These are phyloP conservation scores for Drosophila yooni DNA, from an alignment of 2,888 invertebrate genomes.

Conservation along the genomic window DNA sequence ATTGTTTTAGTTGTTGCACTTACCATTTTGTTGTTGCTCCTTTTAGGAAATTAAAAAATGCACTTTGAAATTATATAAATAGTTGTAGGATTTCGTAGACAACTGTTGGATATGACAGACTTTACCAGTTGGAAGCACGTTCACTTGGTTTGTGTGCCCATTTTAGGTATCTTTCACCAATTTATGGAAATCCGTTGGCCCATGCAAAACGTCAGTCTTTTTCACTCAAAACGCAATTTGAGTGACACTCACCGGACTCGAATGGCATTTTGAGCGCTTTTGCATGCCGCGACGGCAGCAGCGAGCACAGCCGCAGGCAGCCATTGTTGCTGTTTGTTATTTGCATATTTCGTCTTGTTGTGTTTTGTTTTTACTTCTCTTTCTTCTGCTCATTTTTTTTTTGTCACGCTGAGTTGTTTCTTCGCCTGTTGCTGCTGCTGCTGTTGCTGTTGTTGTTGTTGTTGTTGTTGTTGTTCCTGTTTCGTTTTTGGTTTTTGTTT, in stretches of 20 bases:
- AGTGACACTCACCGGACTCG: constrained; percentile 55
- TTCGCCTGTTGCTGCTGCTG: constrained; percentile 23
- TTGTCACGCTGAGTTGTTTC: constrained; percentile 32
- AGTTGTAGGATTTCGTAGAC: neutral
- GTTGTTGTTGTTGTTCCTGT: constrained; percentile 5
- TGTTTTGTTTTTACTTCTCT: constrained; percentile 13
- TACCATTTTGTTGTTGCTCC: constrained; percentile 50
- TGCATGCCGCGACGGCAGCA: constrained; percentile 14
- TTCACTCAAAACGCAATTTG: constrained; percentile 80
- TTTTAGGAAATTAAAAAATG: neutral
- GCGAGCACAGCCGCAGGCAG: neutral
- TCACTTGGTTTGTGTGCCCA: constrained; percentile 66
- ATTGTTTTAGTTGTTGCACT: constrained; percentile 18
- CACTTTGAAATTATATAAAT: neutral
- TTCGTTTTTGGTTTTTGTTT: constrained; percentile 19
- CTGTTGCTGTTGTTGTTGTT: neutral
- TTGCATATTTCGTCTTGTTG: constrained; percentile 40
- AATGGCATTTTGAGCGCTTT: constrained; percentile 72
- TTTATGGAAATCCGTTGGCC: constrained; percentile 77
- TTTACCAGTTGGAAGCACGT: constrained; percentile 65
- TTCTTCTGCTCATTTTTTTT: constrained; percentile 6
- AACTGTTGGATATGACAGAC: constrained; percentile 1
- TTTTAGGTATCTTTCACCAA: constrained; percentile 78
- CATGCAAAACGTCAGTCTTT: constrained; percentile 72
- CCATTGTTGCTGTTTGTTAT: constrained; percentile 25